Evolutionary conservation across 2,113 vertebrate species (phyloP), one percentile per base, ranked within the genome.

Genomic region (Sinocyclocheilus anshuiensis): DNA sequence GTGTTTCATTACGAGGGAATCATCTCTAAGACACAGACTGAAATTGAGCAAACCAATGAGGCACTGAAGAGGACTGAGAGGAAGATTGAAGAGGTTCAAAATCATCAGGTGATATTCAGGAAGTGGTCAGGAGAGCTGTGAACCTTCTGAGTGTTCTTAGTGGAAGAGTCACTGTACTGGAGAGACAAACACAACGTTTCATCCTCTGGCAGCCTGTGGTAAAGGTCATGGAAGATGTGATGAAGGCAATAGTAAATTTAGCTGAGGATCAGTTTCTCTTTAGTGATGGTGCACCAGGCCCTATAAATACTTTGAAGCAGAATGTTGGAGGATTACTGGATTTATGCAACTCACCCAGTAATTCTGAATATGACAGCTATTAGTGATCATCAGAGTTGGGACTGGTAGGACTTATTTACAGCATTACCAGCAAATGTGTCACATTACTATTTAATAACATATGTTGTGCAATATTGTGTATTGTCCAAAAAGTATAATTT

Each of bases 181-280:
- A 83, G 10, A 33, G 2, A 12, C 87, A 83, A 53, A 88, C 84
- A 50, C 36, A 53, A 33, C 6, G 4, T 13, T 72, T 53, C 53
- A 83, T 33, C 39, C 24, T 78, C 2, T 75, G n/a, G 61, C 5
- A 83, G 33, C 50, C 72, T 22, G 72, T 88, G 63, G 20, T 78
- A 36, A 83, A 78, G 20, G 20, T 78, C 61, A 82, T 88, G 61
- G 74, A 86, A 72, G 80, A 86, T 3, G 26, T 88, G 36, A 63
- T 83, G 63, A 48, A 29, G 24, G 48, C 59, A 57, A 29, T 74
- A 48, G n/a, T 6, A 48, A 15, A 78, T 33, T 45, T 85, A 2
- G 8, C 69, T 24, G 24, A 61, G 10, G 69, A 85, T 16, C 22
- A 36, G 33, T 11, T 81, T 3, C 36, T 87, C 4, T 77, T 6